phyloP scores from a whole-genome alignment of 1,140 invertebrate genomes.

The Zaprionus nigranus region DNA sequence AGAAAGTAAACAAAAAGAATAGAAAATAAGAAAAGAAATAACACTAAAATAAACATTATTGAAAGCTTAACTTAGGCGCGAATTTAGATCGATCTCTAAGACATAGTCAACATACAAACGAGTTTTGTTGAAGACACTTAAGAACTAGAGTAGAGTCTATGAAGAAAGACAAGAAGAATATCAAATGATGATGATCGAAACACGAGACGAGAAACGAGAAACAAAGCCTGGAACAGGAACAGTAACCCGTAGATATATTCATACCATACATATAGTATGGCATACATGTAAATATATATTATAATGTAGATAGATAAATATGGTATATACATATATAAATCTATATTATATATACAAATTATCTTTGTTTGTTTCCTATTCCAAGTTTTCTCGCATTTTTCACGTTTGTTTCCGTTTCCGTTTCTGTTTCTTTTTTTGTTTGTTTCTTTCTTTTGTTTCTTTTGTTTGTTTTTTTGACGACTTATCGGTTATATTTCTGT shows the following conservation, averaged over 20 bases:
- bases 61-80: slow-evolving; percentile 14
- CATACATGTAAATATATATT: no score
- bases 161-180: slow-evolving; percentile 8
- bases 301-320: no score
- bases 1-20: neutral
- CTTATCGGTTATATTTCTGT: slow-evolving; percentile 36
- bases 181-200: neutral
- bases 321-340: no score
- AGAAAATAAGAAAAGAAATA: neutral
- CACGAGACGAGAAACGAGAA: neutral
- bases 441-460: neutral
- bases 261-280: no score
- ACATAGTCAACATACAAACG: slow-evolving; percentile 27
- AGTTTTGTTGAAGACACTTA: slow-evolving; percentile 26
- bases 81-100: slow-evolving; percentile 23
- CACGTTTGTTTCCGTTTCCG: slow-evolving; percentile 7
- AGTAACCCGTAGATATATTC: neutral
- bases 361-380: neutral
- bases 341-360: no score
- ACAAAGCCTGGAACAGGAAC: neutral
- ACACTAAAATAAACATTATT: slow-evolving; percentile 3
- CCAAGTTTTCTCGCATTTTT: neutral
- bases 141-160: slow-evolving; percentile 20
- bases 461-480: neutral
- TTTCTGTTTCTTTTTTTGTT: neutral